Conservation (phyloP, 2,888 invertebrate species). For the Agapostemon virescens region DNA sequence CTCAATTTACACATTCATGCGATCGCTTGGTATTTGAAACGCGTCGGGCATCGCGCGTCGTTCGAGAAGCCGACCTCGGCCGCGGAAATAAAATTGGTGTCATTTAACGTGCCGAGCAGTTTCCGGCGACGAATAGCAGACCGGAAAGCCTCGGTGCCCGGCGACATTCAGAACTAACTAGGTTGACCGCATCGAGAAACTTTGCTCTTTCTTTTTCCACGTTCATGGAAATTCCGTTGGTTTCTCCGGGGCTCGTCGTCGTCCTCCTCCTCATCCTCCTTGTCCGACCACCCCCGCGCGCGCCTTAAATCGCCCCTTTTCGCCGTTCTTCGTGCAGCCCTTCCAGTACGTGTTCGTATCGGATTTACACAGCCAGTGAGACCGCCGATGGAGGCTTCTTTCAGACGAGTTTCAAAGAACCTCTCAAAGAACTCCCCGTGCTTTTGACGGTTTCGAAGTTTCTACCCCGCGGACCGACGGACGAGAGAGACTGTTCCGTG, state of each 20-base stretch:
- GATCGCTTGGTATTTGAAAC: conserved; percentile 29
- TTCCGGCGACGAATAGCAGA: not conserved
- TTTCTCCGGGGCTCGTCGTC: not conserved
- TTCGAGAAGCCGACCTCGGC: not conserved
- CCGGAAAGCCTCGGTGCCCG: conserved; percentile 5
- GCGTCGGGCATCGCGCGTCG: conserved; percentile 7
- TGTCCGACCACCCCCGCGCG: not conserved
- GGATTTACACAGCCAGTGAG: conserved; percentile 51
- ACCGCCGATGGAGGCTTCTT: conserved; percentile 56
- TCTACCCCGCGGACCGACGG: conserved; percentile 54
- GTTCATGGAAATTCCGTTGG: conserved; percentile 54
- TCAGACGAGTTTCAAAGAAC: conserved; percentile 64
- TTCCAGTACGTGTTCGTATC: conserved; percentile 43
- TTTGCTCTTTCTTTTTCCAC: conserved; percentile 22
- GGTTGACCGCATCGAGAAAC: conserved; percentile 52
- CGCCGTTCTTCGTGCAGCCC: conserved; percentile 14
- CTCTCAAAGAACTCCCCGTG: conserved; percentile 66
- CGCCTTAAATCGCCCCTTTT: conserved; percentile 9
- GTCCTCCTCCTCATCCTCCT: not conserved
- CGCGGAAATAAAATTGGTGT: conserved; percentile 16
- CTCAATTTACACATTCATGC: conserved; percentile 34
- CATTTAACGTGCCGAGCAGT: conserved; percentile 24
- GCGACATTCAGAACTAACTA: conserved; percentile 23
- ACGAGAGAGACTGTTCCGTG: conserved; percentile 31
- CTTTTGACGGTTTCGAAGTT: conserved; percentile 68